A percentile compares a stretch with the other conserved stretches of the same genome.
phyloP scores from a whole-genome alignment of 2,888 invertebrate species.

The Rhagonycha lutea region DNA sequence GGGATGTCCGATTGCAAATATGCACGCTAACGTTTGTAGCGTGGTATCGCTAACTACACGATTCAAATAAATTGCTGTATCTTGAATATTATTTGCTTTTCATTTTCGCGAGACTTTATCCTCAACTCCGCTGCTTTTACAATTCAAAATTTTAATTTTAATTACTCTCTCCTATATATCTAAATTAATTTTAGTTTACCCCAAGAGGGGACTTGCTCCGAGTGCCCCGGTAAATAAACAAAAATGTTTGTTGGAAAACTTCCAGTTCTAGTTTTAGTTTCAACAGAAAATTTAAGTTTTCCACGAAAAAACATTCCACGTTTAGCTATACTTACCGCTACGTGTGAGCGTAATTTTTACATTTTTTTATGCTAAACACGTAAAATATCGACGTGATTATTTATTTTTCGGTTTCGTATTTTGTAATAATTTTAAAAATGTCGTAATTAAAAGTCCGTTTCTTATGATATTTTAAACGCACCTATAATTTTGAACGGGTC shows the following conservation, averaged over 20 bases:
- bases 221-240: neutral
- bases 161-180: neutral
- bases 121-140: neutral
- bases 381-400: neutral
- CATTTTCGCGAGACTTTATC: neutral
- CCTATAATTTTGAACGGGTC: neutral
- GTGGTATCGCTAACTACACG: neutral
- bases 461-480: neutral
- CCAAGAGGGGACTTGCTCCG: neutral
- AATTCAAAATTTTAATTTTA: neutral
- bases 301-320: neutral
- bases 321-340: neutral
- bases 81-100: neutral
- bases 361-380: neutral
- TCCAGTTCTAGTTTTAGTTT: neutral
- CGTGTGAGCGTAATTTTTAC: neutral
- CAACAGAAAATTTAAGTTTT: neutral
- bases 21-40: neutral
- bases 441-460: neutral
- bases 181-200: neutral
- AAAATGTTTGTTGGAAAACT: neutral
- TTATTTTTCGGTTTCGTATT: neutral
- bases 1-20: conserved; percentile 32
- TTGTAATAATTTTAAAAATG: neutral
- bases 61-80: conserved; percentile 2